These are phyloP conservation scores for Sebastiscus tertius DNA, from an alignment of 2,797 vertebrate species.

Conservation along the genomic window DNA sequence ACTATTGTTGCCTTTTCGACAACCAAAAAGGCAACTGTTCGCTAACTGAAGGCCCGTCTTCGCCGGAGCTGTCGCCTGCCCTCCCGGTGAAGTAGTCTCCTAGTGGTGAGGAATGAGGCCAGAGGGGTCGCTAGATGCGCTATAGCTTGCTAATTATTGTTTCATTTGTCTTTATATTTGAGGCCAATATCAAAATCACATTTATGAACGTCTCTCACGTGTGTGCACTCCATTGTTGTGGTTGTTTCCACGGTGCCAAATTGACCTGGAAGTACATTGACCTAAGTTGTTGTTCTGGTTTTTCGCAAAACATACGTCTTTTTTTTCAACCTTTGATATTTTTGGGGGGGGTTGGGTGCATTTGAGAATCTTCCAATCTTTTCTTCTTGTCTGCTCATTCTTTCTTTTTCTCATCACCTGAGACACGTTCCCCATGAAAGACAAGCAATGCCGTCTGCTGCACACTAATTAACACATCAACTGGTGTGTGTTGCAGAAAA, in stretches of 20 bases:
- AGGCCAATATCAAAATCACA: too few relatives aligned
- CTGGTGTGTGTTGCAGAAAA: neutral
- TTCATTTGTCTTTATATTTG: too few relatives aligned
- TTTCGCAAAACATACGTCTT: neutral
- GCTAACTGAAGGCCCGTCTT: too few relatives aligned
- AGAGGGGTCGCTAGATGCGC: too few relatives aligned
- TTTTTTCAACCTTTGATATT: neutral
- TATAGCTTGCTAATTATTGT: too few relatives aligned
- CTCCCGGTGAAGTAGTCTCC: too few relatives aligned
- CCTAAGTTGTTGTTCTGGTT: neutral
- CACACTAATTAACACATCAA: neutral
- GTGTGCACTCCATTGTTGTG: too few relatives aligned
- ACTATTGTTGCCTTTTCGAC: too few relatives aligned
- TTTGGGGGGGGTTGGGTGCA: neutral
- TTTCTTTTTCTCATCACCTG: slow-evolving; percentile 11
- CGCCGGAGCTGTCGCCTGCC: too few relatives aligned
- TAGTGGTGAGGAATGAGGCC: too few relatives aligned
- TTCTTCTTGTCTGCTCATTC: neutral
- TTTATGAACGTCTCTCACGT: fast-evolving
- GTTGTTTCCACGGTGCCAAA: too few relatives aligned
- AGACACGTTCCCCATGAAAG: neutral
- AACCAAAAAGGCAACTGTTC: too few relatives aligned
- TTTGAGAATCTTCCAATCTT: neutral
- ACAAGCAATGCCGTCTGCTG: slow-evolving; percentile 2
- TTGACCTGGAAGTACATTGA: neutral